phyloP scores from a whole-genome alignment of 2,888 invertebrate genomes.

The Lamproptera curius region DNA sequence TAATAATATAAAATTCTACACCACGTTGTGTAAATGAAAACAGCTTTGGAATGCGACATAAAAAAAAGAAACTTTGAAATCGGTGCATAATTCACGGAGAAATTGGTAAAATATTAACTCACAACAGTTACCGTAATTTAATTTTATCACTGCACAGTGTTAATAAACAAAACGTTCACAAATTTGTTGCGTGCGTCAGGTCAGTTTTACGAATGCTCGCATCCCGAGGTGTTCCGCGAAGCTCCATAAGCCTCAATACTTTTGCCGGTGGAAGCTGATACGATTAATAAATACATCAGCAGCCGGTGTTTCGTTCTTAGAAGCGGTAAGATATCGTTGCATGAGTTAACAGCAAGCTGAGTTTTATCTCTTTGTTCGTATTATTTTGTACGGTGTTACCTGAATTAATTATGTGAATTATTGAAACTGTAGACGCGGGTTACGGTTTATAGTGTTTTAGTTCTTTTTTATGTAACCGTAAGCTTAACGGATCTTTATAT shows the following conservation, averaged over 20 bases:
- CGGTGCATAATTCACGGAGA: too few relatives aligned
- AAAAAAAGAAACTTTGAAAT: too few relatives aligned
- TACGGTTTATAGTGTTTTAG: constrained; percentile 1
- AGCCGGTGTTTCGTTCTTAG: constrained; percentile 67
- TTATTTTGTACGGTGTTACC: too few relatives aligned
- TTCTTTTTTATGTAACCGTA: constrained; percentile 5
- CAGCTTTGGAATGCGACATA: too few relatives aligned
- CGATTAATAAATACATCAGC: constrained; percentile 67
- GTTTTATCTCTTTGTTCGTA: constrained; percentile 37
- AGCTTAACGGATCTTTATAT: constrained; percentile 3
- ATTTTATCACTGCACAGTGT: too few relatives aligned
- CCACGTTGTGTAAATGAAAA: too few relatives aligned
- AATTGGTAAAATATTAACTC: too few relatives aligned
- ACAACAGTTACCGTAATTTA: too few relatives aligned
- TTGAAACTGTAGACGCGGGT: constrained; percentile 39
- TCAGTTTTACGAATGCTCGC: constrained; percentile 10
- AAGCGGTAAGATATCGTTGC: constrained; percentile 51
- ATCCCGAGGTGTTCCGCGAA: constrained; percentile 30
- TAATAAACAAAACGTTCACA: too few relatives aligned
- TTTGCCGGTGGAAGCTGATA: constrained; percentile 54
- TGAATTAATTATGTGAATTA: constrained; percentile 62
- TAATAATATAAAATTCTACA: too few relatives aligned
- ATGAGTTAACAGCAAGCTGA: constrained; percentile 53
- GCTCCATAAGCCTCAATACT: constrained; percentile 14
- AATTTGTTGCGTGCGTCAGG: too few relatives aligned